Percentiles rank a stretch among this genome's conserved stretches.
Conservation (phyloP, 1,140 invertebrate species). For the Palaemon carinicauda region DNA sequence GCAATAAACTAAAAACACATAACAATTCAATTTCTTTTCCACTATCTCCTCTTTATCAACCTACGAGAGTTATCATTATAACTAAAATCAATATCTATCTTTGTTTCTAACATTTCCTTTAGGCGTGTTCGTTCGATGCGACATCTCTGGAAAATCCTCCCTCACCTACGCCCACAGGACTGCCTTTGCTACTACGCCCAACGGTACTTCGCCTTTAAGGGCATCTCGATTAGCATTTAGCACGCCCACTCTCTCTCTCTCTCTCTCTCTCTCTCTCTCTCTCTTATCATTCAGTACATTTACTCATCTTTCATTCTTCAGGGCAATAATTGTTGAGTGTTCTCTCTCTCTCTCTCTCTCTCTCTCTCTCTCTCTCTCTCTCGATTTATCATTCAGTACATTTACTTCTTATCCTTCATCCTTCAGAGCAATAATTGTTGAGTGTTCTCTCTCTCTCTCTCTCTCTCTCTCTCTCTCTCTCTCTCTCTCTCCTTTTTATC, state of each 20-base stretch:
- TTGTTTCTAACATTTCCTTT: no score
- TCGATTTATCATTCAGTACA: not conserved
- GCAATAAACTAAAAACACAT: no score
- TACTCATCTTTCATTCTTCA: not conserved
- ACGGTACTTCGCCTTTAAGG: no score
- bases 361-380: not conserved
- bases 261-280: not conserved
- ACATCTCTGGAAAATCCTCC: no score
- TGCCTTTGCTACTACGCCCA: no score
- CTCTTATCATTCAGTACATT: not conserved
- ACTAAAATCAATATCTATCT: no score
- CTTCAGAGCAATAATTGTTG: no score
- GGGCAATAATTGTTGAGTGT: no score
- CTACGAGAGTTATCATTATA: no score
- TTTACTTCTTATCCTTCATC: not conserved
- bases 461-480: not conserved
- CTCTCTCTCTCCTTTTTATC: not conserved
- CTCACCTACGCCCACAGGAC: no score
- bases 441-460: not conserved
- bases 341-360: not conserved
- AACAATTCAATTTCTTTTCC: no score
- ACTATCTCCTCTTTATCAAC: no score
- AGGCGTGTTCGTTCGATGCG: not conserved
- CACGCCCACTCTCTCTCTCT: not conserved
- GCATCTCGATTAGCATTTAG: not conserved